Base-by-base conservation (phyloP, 1,140 invertebrate genomes). In the Prorops nasuta region DNA sequence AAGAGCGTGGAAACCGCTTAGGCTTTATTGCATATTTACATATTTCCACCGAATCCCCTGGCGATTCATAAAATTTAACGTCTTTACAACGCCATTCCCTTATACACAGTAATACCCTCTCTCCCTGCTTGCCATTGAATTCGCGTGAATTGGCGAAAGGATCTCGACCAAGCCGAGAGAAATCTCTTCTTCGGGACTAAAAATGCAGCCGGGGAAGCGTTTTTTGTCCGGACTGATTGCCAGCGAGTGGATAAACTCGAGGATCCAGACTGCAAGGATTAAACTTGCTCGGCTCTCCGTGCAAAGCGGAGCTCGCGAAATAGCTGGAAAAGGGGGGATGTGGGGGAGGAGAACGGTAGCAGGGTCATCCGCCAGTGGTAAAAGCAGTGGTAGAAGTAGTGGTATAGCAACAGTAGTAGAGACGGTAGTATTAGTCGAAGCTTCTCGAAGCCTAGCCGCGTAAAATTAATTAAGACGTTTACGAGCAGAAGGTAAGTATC, bases 1-100 rank as follows among this genome's bases (percentile, higher is more conserved):
- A 17, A n/a, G 17, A 28, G 43, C 16, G 31, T 10, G 18, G 32
- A 18, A n/a, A 10, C 4, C 34, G 41, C 51, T 54, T 44, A 58
- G 56, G 56, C 50, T 64, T 64, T 64, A 64, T 64, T 54, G 57
- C 61, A 47, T 60, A 63, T 64, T 64, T 64, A 63, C 61, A 63
- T 64, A 63, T 63, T 57, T 63, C 51, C 49, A 37, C 28, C 43
- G 60, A 51, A 57, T 54, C 55, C 51, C 49, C 42, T 22, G 38
- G 17, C 32, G 56, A 59, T 63, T 62, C 52, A 56, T 60, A 58
- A 63, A 62, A 63, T 58, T 62, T 59, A 62, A 50, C 59, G 51
- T 58, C 60, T 59, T 59, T 59, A 48, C 50, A 47, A 56, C 24
- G 24, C 55, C n/a, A n/a, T 60, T 54, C 53, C 36, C 49, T 28